phyloP scores from a whole-genome alignment of 2,797 vertebrate genomes.

The Siniperca obscura region DNA sequence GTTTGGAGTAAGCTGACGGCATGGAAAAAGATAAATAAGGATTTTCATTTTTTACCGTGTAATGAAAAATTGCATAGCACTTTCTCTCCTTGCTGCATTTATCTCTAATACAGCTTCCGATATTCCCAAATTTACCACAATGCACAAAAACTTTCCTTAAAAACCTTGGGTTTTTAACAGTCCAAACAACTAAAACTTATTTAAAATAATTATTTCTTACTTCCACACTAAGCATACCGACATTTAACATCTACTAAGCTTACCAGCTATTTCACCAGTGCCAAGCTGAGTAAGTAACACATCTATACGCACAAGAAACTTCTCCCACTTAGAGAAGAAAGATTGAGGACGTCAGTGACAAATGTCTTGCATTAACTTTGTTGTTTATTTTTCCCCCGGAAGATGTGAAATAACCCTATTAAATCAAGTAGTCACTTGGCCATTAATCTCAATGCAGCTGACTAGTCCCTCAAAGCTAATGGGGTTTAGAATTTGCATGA shows the following conservation, averaged over 20 bases:
- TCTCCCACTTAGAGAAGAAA: conserved; percentile 72
- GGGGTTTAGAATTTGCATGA: conserved; percentile 90
- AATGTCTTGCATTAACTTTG: conserved; percentile 88
- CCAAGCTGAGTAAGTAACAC: conserved; percentile 55
- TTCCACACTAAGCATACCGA: conserved; percentile 7
- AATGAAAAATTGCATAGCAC: conserved; percentile 75
- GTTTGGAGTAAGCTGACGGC: conserved; percentile 79
- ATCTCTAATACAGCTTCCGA: conserved; percentile 62
- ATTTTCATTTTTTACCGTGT: conserved; percentile 78
- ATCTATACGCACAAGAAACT: conserved; percentile 70
- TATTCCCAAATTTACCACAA: conserved; percentile 62
- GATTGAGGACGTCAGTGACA: conserved; percentile 84
- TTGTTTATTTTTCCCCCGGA: conserved; percentile 86
- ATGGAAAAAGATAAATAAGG: conserved; percentile 84
- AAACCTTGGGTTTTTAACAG: conserved; percentile 34
- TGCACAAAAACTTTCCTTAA: conserved; percentile 46
- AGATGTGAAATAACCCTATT: conserved; percentile 89
- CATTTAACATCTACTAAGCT: conserved; percentile 39
- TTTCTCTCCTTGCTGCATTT: conserved; percentile 69
- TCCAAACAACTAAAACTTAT: conserved; percentile 42
- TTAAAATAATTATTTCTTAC: conserved; percentile 37
- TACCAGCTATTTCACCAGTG: conserved; percentile 16
- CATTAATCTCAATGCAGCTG: conserved; percentile 89
- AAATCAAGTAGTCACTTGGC: conserved; percentile 87
- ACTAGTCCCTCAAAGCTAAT: conserved; percentile 89